Evolutionary conservation across 2,113 vertebrate species (phyloP), one percentile per base, ranked within the genome.

Genomic region (Poicephalus meyeri): DNA sequence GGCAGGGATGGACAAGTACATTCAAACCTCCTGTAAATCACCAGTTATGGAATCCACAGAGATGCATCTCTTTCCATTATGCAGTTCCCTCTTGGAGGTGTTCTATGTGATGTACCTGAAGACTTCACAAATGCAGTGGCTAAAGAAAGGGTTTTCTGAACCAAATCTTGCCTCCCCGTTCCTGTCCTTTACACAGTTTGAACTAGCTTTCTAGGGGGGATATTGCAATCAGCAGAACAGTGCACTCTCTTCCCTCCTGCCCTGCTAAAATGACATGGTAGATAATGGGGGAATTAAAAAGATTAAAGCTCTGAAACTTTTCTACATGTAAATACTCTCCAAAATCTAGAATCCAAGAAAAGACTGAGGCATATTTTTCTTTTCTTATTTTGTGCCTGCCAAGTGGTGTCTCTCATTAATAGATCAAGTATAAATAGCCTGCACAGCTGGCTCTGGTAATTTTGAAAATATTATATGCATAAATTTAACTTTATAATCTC

Each of bases 401-500:
- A 96, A 95, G 91, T 53, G 81, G 91, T 88, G 89, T 91, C 76
- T 96, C 76, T 98, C 94, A 88, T 97, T 97, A 98, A 94, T 97
- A 97, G 94, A 97, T 89, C 94, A 96, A 97, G 58, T 72, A 96
- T 90, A 96, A 96, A 96, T 97, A 97, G 88, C 95, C 93, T 83
- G 95, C 91, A 86, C 81, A 89, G 93, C 96, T 95, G 96, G 92
- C 86, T 95, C 76, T 93, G 95, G 83, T 85, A 95, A 97, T 97
- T 97, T 97, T 94, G 80, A 95, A 97, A 97, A 97, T 96, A 94
- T 16, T 81, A 97, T 97, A 97, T 97, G 96, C 97, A 98, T 98
- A 97, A 97, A 98, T 97, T 97, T 97, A 97, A 97, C 91, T 97
- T 97, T 95, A 94, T 97, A 97, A 98, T 97, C 80, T 96, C 81